phyloP scores from a whole-genome alignment of 2,113 vertebrate species.

The Seriola aureovittata region DNA sequence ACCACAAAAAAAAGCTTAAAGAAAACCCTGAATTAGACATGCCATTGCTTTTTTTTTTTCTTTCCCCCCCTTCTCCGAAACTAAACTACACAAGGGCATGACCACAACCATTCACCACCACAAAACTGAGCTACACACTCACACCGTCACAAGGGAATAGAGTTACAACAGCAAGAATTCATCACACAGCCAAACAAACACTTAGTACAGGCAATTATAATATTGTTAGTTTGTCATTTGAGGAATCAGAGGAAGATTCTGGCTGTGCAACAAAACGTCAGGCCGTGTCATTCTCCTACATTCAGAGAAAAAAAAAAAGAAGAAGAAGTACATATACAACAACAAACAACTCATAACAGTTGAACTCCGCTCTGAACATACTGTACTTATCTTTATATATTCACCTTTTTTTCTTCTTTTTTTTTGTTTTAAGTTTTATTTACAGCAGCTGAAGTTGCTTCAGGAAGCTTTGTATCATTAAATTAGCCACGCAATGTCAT shows the following conservation, averaged over 20 bases:
- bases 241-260: constrained; percentile 24
- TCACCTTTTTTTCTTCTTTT: background rate
- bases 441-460: constrained; percentile 59
- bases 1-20: background rate
- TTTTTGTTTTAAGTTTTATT: constrained; percentile 30
- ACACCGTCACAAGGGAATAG: background rate
- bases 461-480: constrained; percentile 34
- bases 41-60: background rate
- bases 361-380: background rate
- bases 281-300: constrained; percentile 34
- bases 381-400: constrained; percentile 25
- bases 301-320: constrained; percentile 16
- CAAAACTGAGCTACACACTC: constrained; percentile 19
- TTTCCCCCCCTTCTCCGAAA: too few species aligned
- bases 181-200: background rate
- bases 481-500: constrained; percentile 61
- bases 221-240: constrained; percentile 8
- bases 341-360: constrained; percentile 9
- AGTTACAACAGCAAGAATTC: constrained; percentile 4
- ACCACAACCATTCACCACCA: background rate
- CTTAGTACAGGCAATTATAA: constrained; percentile 21
- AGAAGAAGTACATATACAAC: background rate
- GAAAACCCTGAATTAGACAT: constrained; percentile 24
- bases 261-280: constrained; percentile 34
- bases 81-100: background rate